Conservation (phyloP, 2,888 invertebrate genomes). For the Arge pagana region DNA sequence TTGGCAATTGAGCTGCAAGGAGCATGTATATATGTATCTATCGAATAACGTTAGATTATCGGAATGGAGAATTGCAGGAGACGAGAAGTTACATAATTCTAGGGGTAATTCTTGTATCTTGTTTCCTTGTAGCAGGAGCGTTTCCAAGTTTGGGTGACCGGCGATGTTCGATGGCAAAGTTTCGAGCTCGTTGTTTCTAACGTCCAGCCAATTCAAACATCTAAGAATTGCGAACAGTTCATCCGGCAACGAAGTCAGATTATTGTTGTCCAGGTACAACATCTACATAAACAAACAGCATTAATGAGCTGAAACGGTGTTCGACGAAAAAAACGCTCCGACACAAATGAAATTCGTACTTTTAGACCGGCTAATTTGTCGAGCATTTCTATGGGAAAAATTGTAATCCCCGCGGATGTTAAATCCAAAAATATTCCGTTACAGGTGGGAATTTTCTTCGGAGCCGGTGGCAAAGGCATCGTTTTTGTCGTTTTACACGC, state of each 20-base stretch:
- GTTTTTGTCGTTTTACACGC: constrained; percentile 12
- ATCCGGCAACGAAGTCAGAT: constrained; percentile 61
- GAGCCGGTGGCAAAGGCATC: constrained; percentile 19
- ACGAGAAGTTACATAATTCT: constrained; percentile 63
- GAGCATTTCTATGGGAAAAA: constrained; percentile 38
- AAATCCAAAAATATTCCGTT: constrained; percentile 40
- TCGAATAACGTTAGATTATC: not conserved
- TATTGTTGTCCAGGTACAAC: constrained; percentile 65
- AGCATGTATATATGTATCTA: too few species aligned
- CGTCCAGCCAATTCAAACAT: constrained; percentile 67
- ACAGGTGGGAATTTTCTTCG: constrained; percentile 32
- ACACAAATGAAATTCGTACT: constrained; percentile 29
- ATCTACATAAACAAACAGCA: constrained; percentile 48
- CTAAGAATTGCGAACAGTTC: constrained; percentile 65
- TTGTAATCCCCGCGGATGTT: constrained; percentile 30
- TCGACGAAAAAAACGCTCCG: not conserved
- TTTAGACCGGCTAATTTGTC: constrained; percentile 33
- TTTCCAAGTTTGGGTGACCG: constrained; percentile 65
- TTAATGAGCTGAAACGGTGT: too few species aligned
- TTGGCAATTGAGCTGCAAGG: constrained; percentile 60
- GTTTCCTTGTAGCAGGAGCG: constrained; percentile 69
- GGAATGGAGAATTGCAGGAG: constrained; percentile 7
- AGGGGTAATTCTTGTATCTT: constrained; percentile 64
- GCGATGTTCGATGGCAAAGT: constrained; percentile 64
- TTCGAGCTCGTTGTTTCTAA: constrained; percentile 66